phyloP scores from a whole-genome alignment of 2,797 vertebrate genomes.

The Xiphophorus birchmanni region DNA sequence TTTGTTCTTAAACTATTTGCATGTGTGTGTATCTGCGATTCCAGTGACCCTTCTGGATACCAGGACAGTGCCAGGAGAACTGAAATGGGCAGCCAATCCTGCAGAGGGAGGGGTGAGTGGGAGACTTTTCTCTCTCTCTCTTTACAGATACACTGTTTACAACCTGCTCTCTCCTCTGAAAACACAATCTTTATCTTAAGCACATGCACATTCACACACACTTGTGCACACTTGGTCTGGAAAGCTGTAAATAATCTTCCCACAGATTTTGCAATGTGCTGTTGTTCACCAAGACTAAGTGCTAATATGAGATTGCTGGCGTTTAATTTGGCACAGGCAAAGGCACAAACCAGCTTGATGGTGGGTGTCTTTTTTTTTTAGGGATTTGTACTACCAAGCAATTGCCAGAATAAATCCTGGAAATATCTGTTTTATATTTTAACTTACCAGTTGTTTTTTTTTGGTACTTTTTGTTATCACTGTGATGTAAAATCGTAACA shows the following conservation, averaged over 20 bases:
- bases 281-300: conserved; percentile 74
- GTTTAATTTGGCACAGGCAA: conserved; percentile 65
- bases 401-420: conserved; percentile 63
- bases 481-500: conserved; percentile 27
- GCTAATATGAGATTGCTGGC: conserved; percentile 76
- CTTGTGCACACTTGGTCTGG: conserved; percentile 51
- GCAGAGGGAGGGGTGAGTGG: conserved; percentile 98
- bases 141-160: conserved; percentile 61
- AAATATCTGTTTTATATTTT: conserved; percentile 57
- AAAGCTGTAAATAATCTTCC: conserved; percentile 73
- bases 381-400: conserved; percentile 60
- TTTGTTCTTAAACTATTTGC: conserved; percentile 49
- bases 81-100: conserved; percentile 98
- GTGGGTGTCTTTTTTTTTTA: conserved; percentile 74
- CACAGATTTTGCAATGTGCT: conserved; percentile 76
- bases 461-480: conserved; percentile 36
- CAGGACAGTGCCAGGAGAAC: conserved; percentile 96
- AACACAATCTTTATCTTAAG: conserved; percentile 47
- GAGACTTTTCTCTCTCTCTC: conserved; percentile 34
- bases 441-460: conserved; percentile 31
- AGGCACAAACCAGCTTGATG: conserved; percentile 74
- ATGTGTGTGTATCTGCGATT: conserved; percentile 49
- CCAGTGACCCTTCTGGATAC: conserved; percentile 98
- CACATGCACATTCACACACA: conserved; percentile 29
- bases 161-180: conserved; percentile 66